A percentile compares a stretch with the other conserved stretches of the same genome.
Evolutionary conservation across 1,140 invertebrate species (phyloP).

Genomic region (Agrypnia vestita): DNA sequence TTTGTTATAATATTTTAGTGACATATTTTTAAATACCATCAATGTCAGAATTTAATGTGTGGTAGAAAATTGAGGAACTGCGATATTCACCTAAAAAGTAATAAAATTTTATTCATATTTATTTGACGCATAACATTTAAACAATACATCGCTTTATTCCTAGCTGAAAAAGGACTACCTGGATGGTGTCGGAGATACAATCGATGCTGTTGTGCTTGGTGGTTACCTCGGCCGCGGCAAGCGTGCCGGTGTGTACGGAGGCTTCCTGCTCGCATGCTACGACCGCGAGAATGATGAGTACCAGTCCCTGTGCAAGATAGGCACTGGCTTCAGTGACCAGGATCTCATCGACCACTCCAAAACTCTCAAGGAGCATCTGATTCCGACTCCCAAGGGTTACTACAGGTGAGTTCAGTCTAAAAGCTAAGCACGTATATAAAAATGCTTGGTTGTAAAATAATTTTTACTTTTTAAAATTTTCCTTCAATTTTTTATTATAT

Average conservation of each 20-base stretch:
- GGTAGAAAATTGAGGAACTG: not conserved
- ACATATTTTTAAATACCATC: not conserved
- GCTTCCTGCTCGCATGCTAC: conserved; percentile 97
- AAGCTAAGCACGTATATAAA: too few relatives aligned
- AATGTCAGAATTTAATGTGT: not conserved
- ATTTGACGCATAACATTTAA: too few relatives aligned
- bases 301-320: conserved; percentile 90
- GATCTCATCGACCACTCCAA: conserved; percentile 85
- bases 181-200: conserved; percentile 94
- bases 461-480: too few relatives aligned
- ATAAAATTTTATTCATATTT: too few relatives aligned
- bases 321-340: conserved; percentile 98
- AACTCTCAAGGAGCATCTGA: conserved; percentile 85
- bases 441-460: too few relatives aligned
- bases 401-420: conserved; percentile 74
- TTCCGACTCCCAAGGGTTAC: conserved; percentile 85
- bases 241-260: conserved; percentile 94
- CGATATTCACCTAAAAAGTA: too few relatives aligned
- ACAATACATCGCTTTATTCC: not conserved
- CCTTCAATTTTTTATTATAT: too few relatives aligned
- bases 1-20: too few relatives aligned
- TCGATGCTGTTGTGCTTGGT: conserved; percentile 97
- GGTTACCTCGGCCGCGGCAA: conserved; percentile 96
- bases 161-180: conserved; percentile 97
- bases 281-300: conserved; percentile 95